Evolutionary conservation across 2,113 vertebrate genomes (phyloP).

Genomic region (Penelope pileata): DNA sequence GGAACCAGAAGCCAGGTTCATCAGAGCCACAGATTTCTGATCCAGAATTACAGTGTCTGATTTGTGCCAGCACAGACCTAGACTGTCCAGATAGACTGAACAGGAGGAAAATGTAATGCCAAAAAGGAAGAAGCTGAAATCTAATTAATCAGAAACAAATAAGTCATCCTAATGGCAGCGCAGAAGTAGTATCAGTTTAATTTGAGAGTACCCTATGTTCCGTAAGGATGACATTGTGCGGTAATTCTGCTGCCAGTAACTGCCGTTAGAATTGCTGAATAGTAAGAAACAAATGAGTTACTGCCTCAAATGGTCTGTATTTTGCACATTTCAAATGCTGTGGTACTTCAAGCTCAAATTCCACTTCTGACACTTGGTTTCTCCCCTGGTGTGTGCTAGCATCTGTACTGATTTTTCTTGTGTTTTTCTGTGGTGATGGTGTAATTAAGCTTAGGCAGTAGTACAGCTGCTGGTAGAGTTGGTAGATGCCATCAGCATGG

Average conservation of each 20-base stretch:
- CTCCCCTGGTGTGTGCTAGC: background rate
- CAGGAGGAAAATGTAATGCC: constrained; percentile 76
- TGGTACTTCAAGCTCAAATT: background rate
- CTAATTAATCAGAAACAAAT: constrained; percentile 77
- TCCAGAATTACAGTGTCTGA: constrained; percentile 73
- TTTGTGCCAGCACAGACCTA: constrained; percentile 70
- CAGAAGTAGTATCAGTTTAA: constrained; percentile 64
- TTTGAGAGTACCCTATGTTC: constrained; percentile 70
- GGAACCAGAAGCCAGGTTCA: constrained; percentile 77
- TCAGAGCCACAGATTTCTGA: constrained; percentile 72
- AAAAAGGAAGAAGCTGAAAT: constrained; percentile 70
- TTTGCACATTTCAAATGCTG: constrained; percentile 13
- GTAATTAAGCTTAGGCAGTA: rapidly evolving
- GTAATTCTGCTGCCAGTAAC: constrained; percentile 53
- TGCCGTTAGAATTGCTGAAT: constrained; percentile 36
- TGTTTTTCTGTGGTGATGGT: rapidly evolving
- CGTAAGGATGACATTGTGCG: constrained; percentile 53
- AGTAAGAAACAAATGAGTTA: constrained; percentile 42
- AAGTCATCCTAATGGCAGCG: constrained; percentile 66
- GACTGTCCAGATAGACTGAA: constrained; percentile 76
- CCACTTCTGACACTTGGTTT: background rate
- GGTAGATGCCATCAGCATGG: background rate
- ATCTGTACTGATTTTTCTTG: background rate
- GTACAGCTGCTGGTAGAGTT: no score
- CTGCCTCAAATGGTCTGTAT: constrained; percentile 5